Base-by-base conservation (phyloP, 2,113 vertebrate species). In the Podarcis cretensis region DNA sequence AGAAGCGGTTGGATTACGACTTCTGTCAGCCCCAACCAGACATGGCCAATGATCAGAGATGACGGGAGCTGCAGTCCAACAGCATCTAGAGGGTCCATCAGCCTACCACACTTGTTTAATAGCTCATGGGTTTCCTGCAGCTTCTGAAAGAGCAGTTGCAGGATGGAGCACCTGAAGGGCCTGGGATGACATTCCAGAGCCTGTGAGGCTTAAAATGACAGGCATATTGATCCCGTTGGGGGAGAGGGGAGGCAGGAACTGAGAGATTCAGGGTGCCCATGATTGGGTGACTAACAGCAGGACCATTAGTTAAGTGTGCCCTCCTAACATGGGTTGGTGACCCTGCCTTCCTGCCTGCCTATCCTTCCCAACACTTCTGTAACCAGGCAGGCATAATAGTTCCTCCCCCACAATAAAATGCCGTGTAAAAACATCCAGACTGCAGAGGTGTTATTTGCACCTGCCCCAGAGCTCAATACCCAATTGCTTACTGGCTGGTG, bases 401-500 rank as follows among this genome's bases (percentile, higher is more conserved):
- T 76, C 73, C 80, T 73, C 85, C 84, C 85, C 84, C 80, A n/a
- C 35, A 90, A 90, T 90, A 90, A 90, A 90, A 90, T 78, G 84
- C 85, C 84, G 13, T 90, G 89, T 77, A 59, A 76, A 90, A 90
- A 83, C 69, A 90, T 40, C 79, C 20, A 25, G 89, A 69, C 85
- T 77, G 43, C 63, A 13, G 89, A 43, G 65, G 84, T 83, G 65
- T 90, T 90, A 86, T 90, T 90, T 82, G 65, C 84, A 90, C 80
- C 80, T 90, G 59, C 35, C 57, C 89, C 25, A 37, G n/a, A 76
- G n/a, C 59, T 86, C 77, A n/a, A 18, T 35, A 76, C 35, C 35
- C 35, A 35, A 32, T 13, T 30, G 30, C 37, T 43, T 63, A 81
- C 5, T 9, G 48, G 20, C 30, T 18, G 25, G 35, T 16, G 37